phyloP scores from a whole-genome alignment of 2,888 invertebrate genomes.

The Laspeyria flexula region DNA sequence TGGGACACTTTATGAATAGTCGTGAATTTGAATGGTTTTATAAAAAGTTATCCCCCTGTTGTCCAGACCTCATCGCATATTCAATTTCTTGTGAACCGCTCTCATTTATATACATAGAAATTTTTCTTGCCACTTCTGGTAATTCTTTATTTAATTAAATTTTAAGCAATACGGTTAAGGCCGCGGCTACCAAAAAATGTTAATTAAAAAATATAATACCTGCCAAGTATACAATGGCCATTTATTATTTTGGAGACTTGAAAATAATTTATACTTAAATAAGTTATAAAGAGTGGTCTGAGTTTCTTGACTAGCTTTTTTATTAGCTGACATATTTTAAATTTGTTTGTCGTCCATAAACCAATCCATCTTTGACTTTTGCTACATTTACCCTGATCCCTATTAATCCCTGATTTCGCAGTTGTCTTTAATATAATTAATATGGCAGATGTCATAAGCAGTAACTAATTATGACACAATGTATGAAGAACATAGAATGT shows the following conservation, averaged over 20 bases:
- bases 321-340: too few relatives aligned
- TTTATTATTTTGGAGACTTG: neutral
- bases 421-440: neutral
- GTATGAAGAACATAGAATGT: neutral
- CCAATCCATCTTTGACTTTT: too few relatives aligned
- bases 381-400: neutral
- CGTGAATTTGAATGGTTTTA: slow-evolving; percentile 37
- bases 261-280: too few relatives aligned
- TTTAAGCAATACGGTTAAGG: slow-evolving; percentile 22
- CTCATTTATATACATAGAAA: slow-evolving; percentile 45
- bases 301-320: too few relatives aligned
- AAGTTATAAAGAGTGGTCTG: too few relatives aligned
- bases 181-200: slow-evolving; percentile 3
- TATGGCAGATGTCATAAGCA: neutral
- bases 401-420: neutral
- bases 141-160: slow-evolving; percentile 39
- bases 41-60: slow-evolving; percentile 30
- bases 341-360: too few relatives aligned
- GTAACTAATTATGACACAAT: slow-evolving; percentile 10
- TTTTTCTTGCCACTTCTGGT: slow-evolving; percentile 30
- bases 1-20: slow-evolving; percentile 25
- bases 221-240: neutral
- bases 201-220: neutral
- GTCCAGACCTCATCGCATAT: slow-evolving; percentile 44
- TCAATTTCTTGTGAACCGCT: slow-evolving; percentile 43